Evolutionary conservation across 2,797 vertebrate genomes (phyloP).

Genomic region (Huso huso): DNA sequence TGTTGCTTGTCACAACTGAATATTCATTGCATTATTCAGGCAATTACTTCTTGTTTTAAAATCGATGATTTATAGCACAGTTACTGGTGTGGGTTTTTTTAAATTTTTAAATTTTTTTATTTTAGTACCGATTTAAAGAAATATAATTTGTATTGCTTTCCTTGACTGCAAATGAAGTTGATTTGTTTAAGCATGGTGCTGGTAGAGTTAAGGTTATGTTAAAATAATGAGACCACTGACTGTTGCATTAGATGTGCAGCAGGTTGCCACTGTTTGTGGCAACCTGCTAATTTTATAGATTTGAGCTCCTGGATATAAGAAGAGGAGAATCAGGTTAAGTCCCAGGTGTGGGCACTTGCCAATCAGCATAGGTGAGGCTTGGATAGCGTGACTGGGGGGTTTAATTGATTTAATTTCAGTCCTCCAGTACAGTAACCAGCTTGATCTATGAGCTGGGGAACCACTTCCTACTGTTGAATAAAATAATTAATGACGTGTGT

Average conservation of each 20-base stretch:
- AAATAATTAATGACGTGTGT: constrained; percentile 9
- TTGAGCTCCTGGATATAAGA: background rate
- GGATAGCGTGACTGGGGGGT: constrained; percentile 1
- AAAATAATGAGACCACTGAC: constrained; percentile 17
- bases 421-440: background rate
- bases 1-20: constrained; percentile 47
- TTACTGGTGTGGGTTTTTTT: constrained; percentile 20
- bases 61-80: constrained; percentile 63
- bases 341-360: constrained; percentile 8
- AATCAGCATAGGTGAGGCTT: constrained; percentile 1
- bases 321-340: constrained; percentile 8
- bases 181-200: background rate
- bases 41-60: constrained; percentile 44
- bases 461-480: constrained; percentile 13
- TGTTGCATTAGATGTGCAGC: constrained; percentile 9
- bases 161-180: background rate
- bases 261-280: constrained; percentile 12
- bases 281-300: constrained; percentile 15
- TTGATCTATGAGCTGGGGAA: constrained; percentile 9
- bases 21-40: constrained; percentile 18
- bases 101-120: too few relatives aligned
- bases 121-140: background rate
- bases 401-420: constrained; percentile 17
- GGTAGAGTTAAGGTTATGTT: constrained; percentile 2
- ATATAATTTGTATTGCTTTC: background rate